A percentile compares a stretch with the other conserved stretches of the same genome.
These are phyloP conservation scores for Ascidia mentula DNA, from an alignment of 23 tunicate genomes.

Conservation along the genomic window DNA sequence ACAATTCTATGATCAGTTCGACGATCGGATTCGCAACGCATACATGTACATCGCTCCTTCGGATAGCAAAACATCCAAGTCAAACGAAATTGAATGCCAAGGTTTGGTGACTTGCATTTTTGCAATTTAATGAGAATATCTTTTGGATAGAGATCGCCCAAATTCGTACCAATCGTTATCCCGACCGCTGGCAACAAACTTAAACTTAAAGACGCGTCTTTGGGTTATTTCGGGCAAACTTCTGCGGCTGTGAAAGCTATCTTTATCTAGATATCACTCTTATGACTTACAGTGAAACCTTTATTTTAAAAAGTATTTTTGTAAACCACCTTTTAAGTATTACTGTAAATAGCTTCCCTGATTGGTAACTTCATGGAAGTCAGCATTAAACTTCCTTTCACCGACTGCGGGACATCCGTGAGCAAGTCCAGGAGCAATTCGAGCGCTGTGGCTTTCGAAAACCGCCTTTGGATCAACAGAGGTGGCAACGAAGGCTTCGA, in stretches of 20 bases:
- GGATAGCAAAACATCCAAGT: background rate
- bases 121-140: too few relatives aligned
- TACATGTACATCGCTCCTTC: constrained; percentile 18
- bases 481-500: background rate
- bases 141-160: too few relatives aligned
- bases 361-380: background rate
- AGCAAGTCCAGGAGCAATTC: background rate
- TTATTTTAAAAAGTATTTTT: too few relatives aligned
- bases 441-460: background rate
- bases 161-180: too few relatives aligned
- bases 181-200: too few relatives aligned
- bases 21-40: constrained; percentile 3
- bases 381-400: background rate
- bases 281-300: too few relatives aligned
- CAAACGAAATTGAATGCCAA: background rate
- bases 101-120: background rate
- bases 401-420: background rate
- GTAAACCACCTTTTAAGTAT: background rate
- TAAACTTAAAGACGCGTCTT: too few relatives aligned
- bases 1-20: constrained; percentile 6
- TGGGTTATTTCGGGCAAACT: too few relatives aligned
- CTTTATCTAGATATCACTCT: too few relatives aligned
- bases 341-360: background rate
- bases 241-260: too few relatives aligned
- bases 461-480: background rate